phyloP scores from a whole-genome alignment of 2,888 invertebrate species.

The Andrena haemorrhoa region DNA sequence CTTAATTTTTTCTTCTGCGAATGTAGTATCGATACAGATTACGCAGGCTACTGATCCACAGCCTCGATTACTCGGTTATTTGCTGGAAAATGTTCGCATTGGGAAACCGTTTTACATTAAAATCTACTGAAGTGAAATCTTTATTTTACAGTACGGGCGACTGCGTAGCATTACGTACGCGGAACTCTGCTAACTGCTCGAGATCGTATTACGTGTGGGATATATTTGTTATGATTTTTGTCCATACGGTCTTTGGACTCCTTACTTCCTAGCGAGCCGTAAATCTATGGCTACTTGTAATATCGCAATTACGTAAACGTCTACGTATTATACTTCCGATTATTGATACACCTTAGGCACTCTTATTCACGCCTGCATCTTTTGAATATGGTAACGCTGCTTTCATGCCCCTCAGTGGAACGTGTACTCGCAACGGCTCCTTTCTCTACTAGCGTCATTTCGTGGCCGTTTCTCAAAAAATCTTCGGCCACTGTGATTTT shows the following conservation, averaged over 20 bases:
- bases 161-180: constrained; percentile 60
- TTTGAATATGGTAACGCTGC: neutral
- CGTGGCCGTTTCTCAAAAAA: neutral
- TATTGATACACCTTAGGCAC: constrained; percentile 6
- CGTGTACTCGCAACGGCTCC: neutral
- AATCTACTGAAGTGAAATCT: constrained; percentile 45
- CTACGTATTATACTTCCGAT: constrained; percentile 37
- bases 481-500: constrained; percentile 2
- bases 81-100: constrained; percentile 52
- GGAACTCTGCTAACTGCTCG: constrained; percentile 57
- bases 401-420: neutral
- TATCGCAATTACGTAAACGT: constrained; percentile 59
- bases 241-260: constrained; percentile 25
- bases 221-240: constrained; percentile 53
- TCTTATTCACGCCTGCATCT: neutral
- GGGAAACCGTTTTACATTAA: constrained; percentile 53
- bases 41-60: neutral
- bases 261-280: constrained; percentile 58
- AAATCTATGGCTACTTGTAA: constrained; percentile 39
- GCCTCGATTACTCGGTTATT: constrained; percentile 48
- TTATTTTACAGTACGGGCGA: constrained; percentile 31
- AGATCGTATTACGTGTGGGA: constrained; percentile 60
- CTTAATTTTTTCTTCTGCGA: neutral
- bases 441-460: neutral
- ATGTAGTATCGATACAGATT: neutral